phyloP scores from a whole-genome alignment of 2,888 invertebrate species.

The Drosophila birchii region DNA sequence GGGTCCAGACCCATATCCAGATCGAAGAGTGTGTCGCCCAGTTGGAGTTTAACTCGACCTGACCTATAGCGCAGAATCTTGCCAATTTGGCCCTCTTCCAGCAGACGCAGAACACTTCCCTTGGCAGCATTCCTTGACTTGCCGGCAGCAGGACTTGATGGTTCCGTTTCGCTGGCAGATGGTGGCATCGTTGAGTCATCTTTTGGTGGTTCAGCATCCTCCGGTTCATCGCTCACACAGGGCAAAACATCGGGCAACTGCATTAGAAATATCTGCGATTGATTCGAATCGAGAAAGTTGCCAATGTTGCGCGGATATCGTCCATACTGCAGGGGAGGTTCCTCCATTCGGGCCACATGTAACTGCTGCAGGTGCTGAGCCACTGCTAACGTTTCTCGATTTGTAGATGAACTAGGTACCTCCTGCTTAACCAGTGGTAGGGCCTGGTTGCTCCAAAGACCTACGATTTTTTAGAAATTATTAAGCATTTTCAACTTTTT shows the following conservation, averaged over 20 bases:
- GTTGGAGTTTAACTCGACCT: slow-evolving; percentile 86
- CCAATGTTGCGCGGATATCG: slow-evolving; percentile 79
- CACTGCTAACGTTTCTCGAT: slow-evolving; percentile 59
- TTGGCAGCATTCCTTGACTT: slow-evolving; percentile 30
- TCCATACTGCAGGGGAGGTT: slow-evolving; percentile 59
- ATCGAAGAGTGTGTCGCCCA: slow-evolving; percentile 87
- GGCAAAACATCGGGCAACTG: slow-evolving; percentile 77
- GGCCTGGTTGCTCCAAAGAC: slow-evolving; percentile 60
- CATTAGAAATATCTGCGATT: slow-evolving; percentile 82
- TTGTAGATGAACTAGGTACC: neutral
- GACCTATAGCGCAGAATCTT: slow-evolving; percentile 87
- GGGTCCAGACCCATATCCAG: slow-evolving; percentile 87
- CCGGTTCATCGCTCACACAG: slow-evolving; percentile 66
- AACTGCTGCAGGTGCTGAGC: slow-evolving; percentile 71
- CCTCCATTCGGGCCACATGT: slow-evolving; percentile 58
- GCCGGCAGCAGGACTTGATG: slow-evolving; percentile 36
- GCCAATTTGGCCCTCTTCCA: slow-evolving; percentile 87
- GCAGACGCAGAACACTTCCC: slow-evolving; percentile 66
- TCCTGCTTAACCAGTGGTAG: slow-evolving; percentile 36
- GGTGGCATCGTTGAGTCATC: slow-evolving; percentile 9
- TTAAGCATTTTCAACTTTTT: neutral
- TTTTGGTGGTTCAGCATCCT: slow-evolving; percentile 29
- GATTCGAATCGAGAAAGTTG: slow-evolving; percentile 72
- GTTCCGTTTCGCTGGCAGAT: slow-evolving; percentile 11
- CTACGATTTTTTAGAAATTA: slow-evolving; percentile 8